Evolutionary conservation across 2,888 invertebrate genomes (phyloP), one percentile per base, ranked within the genome.

Genomic region (Elmis aenea): DNA sequence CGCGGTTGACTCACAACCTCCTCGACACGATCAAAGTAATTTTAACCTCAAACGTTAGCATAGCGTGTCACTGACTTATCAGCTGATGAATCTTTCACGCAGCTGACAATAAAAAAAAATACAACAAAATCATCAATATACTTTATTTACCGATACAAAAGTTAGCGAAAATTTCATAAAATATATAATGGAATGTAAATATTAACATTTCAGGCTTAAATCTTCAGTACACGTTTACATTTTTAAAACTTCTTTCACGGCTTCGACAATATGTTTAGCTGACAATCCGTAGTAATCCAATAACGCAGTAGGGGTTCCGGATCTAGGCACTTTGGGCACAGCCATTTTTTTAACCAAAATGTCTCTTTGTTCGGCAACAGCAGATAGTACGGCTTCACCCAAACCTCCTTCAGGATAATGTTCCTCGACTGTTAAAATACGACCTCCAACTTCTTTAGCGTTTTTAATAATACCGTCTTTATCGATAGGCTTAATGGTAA

Each of bases 351-450:
- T 81, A 33, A 93, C 80, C 2, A 80, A 58, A 30, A 86, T 74
- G 59, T 83, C 77, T 2, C 79, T 77, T 55, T 84, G 77, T 50
- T 77, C 68, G 1, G 88, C 79, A 38, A 94, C 73, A 4, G 87
- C 91, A 0, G 85, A 81, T 8, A 84, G 65, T 5, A 97, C 96
- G 10, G 97, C 95, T 65, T 99, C 97, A 42, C 99, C 99, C 34
- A 99, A 62, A 31, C 99, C 99, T 45, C 99, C 95, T 67, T 89
- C 89, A 48, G 85, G 81, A 67, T 99, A 99, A 69, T 99, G 99
- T 66, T 99, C 99, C 68, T 99, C 99, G 0, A 96, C 93, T 18
- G 93, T 92, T 29, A 99, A 66, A 34, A 99, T 78, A 5, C 81
- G 73, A 1, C 93, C 93, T 4, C 85, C 85, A 35, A 78, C 83